phyloP scores from a whole-genome alignment of 1,140 invertebrate species.

The Drosophila gunungcola region DNA sequence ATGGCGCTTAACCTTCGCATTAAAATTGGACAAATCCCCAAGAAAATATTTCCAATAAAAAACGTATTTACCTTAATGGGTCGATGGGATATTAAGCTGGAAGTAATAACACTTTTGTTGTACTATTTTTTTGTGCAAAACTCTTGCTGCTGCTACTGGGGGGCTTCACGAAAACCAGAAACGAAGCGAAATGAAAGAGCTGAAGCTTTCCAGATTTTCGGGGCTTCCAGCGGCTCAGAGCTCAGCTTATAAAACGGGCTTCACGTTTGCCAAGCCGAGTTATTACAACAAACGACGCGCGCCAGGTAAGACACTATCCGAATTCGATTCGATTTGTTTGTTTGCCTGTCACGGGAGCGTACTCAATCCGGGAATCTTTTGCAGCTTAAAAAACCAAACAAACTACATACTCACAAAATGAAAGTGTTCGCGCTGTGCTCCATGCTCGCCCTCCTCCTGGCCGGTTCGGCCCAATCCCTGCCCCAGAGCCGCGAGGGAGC shows the following conservation, averaged over 20 bases:
- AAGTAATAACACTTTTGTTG: slow-evolving; percentile 27
- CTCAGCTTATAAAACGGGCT: slow-evolving; percentile 78
- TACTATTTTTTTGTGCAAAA: slow-evolving; percentile 14
- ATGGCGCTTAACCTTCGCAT: slow-evolving; percentile 68
- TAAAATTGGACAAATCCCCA: slow-evolving; percentile 67
- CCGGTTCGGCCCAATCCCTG: slow-evolving; percentile 85
- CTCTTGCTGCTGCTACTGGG: not conserved
- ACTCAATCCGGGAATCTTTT: slow-evolving; percentile 3
- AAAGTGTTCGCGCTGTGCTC: slow-evolving; percentile 84
- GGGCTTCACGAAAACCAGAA: slow-evolving; percentile 59
- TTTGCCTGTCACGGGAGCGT: not conserved
- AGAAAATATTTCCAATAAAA: slow-evolving; percentile 68
- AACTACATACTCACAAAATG: slow-evolving; percentile 57
- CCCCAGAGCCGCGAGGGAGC: slow-evolving; percentile 90
- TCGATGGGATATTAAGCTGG: slow-evolving; percentile 46
- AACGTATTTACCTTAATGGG: slow-evolving; percentile 52
- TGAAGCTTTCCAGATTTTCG: slow-evolving; percentile 60
- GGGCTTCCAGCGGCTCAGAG: slow-evolving; percentile 61
- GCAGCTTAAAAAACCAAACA: slow-evolving; percentile 17
- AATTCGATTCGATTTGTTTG: not conserved
- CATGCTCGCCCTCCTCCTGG: slow-evolving; percentile 82
- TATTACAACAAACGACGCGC: slow-evolving; percentile 77
- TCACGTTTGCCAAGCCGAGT: slow-evolving; percentile 62
- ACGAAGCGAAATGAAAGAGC: slow-evolving; percentile 58
- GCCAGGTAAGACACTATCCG: slow-evolving; percentile 69